These are phyloP conservation scores for Aphidius gifuensis DNA, from an alignment of 1,140 invertebrate genomes.

Conservation along the genomic window DNA sequence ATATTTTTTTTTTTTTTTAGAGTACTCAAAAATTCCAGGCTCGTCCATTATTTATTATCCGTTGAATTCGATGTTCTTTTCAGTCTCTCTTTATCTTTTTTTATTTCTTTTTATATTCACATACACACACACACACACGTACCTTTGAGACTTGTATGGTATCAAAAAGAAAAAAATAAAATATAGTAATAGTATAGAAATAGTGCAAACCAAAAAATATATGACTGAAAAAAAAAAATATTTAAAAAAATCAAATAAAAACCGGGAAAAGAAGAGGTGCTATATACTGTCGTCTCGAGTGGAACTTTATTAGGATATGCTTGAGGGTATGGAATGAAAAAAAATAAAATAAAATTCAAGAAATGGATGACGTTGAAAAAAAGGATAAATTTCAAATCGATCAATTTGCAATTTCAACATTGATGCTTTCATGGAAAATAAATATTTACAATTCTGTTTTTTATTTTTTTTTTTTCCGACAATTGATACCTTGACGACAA, in stretches of 20 bases:
- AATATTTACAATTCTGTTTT: conserved; percentile 28
- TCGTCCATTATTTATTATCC: conserved; percentile 36
- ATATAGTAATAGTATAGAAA: conserved; percentile 9
- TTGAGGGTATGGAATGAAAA: no score
- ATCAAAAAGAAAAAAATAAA: no score
- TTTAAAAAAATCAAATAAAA: conserved; percentile 3
- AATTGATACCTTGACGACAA: not conserved
- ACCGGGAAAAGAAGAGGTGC: conserved; percentile 15
- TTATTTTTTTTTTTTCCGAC: not conserved
- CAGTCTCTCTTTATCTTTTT: no score
- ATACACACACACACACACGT: no score
- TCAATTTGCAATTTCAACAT: conserved; percentile 44
- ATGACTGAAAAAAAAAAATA: conserved; percentile 22
- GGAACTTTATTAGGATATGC: conserved; percentile 41
- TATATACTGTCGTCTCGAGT: conserved; percentile 39
- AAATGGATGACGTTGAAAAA: conserved; percentile 10
- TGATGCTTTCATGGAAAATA: conserved; percentile 39
- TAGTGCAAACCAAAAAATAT: conserved; percentile 26
- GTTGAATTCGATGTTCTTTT: conserved; percentile 25
- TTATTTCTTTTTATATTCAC: no score
- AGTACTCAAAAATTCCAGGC: conserved; percentile 29
- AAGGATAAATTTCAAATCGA: conserved; percentile 35
- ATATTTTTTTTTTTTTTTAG: not conserved
- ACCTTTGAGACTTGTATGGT: no score
- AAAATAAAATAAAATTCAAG: conserved; percentile 3